Evolutionary conservation across 2,113 vertebrate species (phyloP).

Genomic region (Plectropomus leopardus): DNA sequence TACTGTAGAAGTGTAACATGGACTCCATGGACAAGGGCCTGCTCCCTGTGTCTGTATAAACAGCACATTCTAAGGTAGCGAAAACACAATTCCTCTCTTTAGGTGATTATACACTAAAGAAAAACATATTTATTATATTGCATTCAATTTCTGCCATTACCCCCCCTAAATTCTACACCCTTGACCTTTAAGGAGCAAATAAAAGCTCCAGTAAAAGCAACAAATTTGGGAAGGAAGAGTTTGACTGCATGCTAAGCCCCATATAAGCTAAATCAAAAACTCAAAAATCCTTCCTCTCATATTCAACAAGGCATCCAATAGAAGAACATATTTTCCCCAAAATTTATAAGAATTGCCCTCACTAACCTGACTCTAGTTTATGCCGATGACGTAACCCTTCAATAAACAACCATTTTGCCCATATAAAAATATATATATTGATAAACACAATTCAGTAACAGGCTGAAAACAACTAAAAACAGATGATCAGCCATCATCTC

Average conservation of each 20-base stretch:
- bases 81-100: too few species aligned
- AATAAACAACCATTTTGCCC: background rate
- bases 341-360: background rate
- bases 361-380: background rate
- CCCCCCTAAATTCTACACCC: too few species aligned
- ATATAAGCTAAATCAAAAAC: background rate
- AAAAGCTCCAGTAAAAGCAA: background rate
- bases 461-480: constrained; percentile 9
- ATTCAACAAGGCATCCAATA: background rate
- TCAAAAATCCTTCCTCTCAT: background rate
- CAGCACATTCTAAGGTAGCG: too few species aligned
- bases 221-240: background rate
- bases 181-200: background rate
- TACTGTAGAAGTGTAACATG: too few species aligned
- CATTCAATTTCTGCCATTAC: too few species aligned
- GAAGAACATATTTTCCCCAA: background rate
- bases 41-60: too few species aligned
- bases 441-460: background rate
- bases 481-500: background rate
- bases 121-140: too few species aligned
- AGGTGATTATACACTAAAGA: too few species aligned
- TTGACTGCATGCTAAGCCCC: background rate
- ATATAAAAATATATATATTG: background rate
- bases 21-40: too few species aligned
- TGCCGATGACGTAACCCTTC: background rate